Conservation (phyloP, 2,888 invertebrate species). For the Pollenia angustigena region DNA sequence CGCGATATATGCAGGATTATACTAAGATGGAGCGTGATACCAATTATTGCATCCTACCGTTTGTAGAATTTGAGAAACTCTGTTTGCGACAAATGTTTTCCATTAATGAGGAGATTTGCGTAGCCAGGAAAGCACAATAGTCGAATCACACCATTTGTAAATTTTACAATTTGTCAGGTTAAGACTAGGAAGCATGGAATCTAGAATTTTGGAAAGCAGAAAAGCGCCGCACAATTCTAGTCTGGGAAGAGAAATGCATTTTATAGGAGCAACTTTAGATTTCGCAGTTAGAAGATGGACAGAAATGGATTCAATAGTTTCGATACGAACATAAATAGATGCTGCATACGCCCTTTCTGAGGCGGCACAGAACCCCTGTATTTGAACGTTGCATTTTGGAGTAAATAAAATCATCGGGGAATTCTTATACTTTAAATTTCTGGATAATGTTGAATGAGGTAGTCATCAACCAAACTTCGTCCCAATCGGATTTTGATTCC, state of each 20-base stretch:
- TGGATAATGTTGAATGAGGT: neutral
- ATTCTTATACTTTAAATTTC: constrained; percentile 9
- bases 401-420: neutral
- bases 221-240: too few species aligned
- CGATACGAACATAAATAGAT: neutral
- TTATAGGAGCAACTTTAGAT: constrained; percentile 10
- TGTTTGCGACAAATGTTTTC: constrained; percentile 28
- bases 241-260: too few species aligned
- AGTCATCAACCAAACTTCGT: too few species aligned
- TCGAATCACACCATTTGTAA: constrained; percentile 22
- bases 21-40: constrained; percentile 28
- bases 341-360: constrained; percentile 1
- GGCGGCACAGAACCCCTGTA: constrained; percentile 1
- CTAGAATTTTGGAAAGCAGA: too few species aligned
- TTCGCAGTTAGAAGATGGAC: constrained; percentile 36
- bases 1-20: constrained; percentile 41
- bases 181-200: too few species aligned
- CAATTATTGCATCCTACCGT: constrained; percentile 7
- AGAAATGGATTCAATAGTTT: neutral
- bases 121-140: constrained; percentile 31
- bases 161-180: neutral
- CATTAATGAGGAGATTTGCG: constrained; percentile 27
- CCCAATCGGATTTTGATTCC: too few species aligned
- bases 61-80: constrained; percentile 24
- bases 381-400: constrained; percentile 5